Evolutionary conservation across 2,113 vertebrate genomes (phyloP).

Genomic region (Pipa parva): DNA sequence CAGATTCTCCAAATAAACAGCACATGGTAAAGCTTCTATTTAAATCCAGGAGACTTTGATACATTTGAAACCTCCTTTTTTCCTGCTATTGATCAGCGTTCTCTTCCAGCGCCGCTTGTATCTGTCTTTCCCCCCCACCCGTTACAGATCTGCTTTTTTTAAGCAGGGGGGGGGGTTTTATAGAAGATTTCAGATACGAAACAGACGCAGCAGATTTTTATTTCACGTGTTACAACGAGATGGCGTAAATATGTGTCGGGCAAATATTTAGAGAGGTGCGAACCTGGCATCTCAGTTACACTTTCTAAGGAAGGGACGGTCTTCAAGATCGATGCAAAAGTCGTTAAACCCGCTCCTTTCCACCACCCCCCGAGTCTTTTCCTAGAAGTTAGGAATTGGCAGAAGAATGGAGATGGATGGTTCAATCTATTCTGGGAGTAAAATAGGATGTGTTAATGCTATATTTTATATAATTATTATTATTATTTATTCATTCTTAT

Average conservation of each 20-base stretch:
- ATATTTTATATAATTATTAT: too few species aligned
- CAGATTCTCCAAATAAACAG: background rate
- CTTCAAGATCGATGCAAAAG: too few species aligned
- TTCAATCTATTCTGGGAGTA: too few species aligned
- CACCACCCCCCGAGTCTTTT: too few species aligned
- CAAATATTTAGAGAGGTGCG: slow-evolving; percentile 2
- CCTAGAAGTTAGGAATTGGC: too few species aligned
- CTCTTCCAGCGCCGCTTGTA: background rate
- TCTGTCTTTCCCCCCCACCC: background rate
- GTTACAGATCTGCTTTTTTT: background rate
- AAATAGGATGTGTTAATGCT: too few species aligned
- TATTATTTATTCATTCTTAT: too few species aligned
- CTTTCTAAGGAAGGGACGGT: background rate
- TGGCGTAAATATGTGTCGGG: slow-evolving; percentile 1
- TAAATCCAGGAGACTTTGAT: background rate
- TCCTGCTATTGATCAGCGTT: background rate
- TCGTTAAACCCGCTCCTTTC: too few species aligned
- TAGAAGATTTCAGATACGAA: slow-evolving; percentile 15
- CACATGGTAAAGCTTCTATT: background rate
- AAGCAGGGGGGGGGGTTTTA: background rate
- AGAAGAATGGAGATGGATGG: too few species aligned
- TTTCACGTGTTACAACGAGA: slow-evolving; percentile 1
- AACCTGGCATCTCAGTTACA: background rate
- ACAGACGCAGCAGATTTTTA: slow-evolving; percentile 4
- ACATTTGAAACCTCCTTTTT: background rate